Conservation (phyloP, 2,113 vertebrate genomes). For the Lepus americanus region DNA sequence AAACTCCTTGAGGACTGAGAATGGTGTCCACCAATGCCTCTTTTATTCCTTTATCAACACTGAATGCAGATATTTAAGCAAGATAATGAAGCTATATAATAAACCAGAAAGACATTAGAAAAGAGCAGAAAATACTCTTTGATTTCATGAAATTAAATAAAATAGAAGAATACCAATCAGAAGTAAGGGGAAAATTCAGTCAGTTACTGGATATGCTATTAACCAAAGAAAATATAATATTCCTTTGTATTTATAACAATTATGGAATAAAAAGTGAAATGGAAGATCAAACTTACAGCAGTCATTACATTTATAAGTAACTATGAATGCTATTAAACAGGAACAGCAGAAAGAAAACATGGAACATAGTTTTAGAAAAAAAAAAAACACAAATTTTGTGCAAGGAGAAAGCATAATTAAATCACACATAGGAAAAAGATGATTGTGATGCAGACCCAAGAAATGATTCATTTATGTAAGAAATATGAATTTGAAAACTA, state of each 20-base stretch:
- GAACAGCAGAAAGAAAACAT: neutral
- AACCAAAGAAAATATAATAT: neutral
- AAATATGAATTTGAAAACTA: neutral
- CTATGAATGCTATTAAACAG: neutral
- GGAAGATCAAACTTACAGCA: neutral
- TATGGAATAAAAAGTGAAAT: neutral
- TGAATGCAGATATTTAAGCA: neutral
- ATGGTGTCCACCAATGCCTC: neutral
- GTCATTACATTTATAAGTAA: neutral
- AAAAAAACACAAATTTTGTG: neutral
- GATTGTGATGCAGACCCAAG: neutral
- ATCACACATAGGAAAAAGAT: neutral
- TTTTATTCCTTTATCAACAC: neutral
- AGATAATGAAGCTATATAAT: neutral
- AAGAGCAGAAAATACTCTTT: neutral
- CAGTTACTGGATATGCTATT: neutral
- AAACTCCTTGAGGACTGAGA: neutral
- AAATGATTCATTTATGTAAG: neutral
- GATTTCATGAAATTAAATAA: neutral
- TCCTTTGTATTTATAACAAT: neutral
- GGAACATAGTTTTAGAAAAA: neutral
- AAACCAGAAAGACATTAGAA: conserved; percentile 1
- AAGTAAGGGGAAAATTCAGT: neutral
- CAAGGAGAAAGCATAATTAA: neutral
- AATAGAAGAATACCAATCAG: neutral